Percentiles rank a stretch among this genome's conserved stretches.
Conservation (phyloP, 2,113 vertebrate species). For the Xiphophorus maculatus region DNA sequence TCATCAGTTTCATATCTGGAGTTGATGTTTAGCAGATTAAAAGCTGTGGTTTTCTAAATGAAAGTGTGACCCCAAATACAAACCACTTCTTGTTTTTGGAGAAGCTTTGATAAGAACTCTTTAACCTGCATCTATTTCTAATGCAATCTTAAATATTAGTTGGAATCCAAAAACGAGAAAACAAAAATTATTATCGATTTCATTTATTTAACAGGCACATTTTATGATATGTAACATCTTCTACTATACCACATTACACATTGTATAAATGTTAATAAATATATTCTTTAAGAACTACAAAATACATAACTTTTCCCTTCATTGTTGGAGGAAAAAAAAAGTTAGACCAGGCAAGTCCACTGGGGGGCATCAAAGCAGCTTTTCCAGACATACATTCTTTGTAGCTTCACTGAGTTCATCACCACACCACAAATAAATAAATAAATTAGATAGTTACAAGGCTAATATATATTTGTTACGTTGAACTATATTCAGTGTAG, state of each 20-base stretch:
- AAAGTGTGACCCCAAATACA: background rate
- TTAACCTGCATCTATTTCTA: no score
- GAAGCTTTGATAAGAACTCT: background rate
- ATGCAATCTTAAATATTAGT: background rate
- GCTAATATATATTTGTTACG: slow-evolving; percentile 7
- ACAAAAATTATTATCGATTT: slow-evolving; percentile 3
- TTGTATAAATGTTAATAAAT: slow-evolving; percentile 44
- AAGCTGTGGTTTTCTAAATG: background rate
- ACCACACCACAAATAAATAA: slow-evolving; percentile 65
- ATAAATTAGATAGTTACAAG: slow-evolving; percentile 69
- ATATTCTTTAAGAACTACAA: slow-evolving; percentile 63
- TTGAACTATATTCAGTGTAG: slow-evolving; percentile 58
- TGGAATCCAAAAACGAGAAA: slow-evolving; percentile 3
- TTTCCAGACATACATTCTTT: slow-evolving; percentile 17
- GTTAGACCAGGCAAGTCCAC: slow-evolving; percentile 36
- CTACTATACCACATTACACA: slow-evolving; percentile 38
- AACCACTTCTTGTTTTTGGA: background rate
- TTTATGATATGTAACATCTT: background rate
- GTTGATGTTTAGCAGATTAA: background rate
- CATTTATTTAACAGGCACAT: slow-evolving; percentile 29
- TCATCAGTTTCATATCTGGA: background rate
- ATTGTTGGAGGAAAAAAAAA: slow-evolving; percentile 3
- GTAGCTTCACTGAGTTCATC: slow-evolving; percentile 24
- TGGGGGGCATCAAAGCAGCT: slow-evolving; percentile 65
- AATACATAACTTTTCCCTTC: slow-evolving; percentile 46